Percentiles rank a stretch among this genome's conserved stretches.
phyloP scores from a whole-genome alignment of 2,797 vertebrate species.

The Sphaeramia orbicularis region DNA sequence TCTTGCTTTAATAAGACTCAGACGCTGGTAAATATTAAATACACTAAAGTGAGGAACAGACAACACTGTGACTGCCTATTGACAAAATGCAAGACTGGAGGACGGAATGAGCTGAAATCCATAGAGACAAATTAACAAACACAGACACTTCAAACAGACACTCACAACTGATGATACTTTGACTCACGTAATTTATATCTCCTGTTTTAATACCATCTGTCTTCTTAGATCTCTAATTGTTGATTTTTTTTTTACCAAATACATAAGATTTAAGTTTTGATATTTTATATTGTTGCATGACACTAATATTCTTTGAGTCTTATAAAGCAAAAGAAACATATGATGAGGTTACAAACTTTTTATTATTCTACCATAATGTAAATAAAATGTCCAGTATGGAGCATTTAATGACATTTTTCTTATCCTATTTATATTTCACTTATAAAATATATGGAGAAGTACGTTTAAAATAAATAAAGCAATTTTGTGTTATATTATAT shows the following conservation, averaged over 20 bases:
- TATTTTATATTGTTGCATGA: too few relatives aligned
- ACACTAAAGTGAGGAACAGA: slow-evolving; percentile 43
- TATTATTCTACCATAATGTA: too few relatives aligned
- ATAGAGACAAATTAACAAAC: slow-evolving; percentile 80
- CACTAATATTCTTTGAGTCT: too few relatives aligned
- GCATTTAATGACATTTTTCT: too few relatives aligned
- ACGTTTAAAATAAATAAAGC: too few relatives aligned
- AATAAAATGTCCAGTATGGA: too few relatives aligned
- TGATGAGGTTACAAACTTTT: too few relatives aligned
- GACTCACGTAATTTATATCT: slow-evolving; percentile 42
- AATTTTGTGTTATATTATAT: too few relatives aligned
- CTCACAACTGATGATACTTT: slow-evolving; percentile 62
- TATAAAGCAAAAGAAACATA: too few relatives aligned
- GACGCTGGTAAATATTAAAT: slow-evolving; percentile 77
- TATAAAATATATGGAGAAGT: too few relatives aligned
- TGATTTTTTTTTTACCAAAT: slow-evolving; percentile 25
- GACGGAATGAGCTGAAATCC: slow-evolving; percentile 79
- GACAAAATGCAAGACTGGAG: slow-evolving; percentile 71
- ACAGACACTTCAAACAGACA: slow-evolving; percentile 59
- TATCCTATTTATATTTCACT: too few relatives aligned
- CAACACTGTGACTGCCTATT: slow-evolving; percentile 67
- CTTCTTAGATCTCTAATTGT: slow-evolving; percentile 17
- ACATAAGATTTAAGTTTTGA: background rate
- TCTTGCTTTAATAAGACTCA: slow-evolving; percentile 73
- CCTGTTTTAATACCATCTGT: slow-evolving; percentile 36